Conservation (phyloP, 2,888 invertebrate genomes). For the Tetragnatha montana region DNA sequence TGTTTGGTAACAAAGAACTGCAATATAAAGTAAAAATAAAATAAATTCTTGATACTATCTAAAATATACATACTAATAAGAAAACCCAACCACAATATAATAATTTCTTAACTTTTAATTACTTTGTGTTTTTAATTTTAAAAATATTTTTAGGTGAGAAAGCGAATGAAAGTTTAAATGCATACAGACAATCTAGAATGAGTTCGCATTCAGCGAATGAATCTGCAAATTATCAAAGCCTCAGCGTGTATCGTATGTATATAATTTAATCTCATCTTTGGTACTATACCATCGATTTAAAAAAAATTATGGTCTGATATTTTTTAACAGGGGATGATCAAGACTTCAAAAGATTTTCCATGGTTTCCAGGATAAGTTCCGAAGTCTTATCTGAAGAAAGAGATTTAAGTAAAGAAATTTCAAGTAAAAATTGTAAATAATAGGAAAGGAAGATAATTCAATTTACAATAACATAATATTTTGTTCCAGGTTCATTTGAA, state of each 20-base stretch:
- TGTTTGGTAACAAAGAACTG: no score
- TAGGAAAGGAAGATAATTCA: background rate
- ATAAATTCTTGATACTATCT: no score
- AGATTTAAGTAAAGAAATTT: conserved; percentile 20
- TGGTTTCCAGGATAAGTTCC: conserved; percentile 23
- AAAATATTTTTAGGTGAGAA: background rate
- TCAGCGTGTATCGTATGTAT: conserved; percentile 23
- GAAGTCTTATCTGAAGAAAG: conserved; percentile 26
- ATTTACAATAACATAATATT: background rate
- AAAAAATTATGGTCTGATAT: background rate
- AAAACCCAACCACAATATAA: conserved; percentile 6
- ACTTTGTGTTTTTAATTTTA: no score
- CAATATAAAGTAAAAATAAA: no score
- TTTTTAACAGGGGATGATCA: conserved; percentile 12
- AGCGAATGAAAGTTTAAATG: background rate
- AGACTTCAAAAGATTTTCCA: conserved; percentile 23
- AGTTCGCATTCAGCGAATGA: background rate
- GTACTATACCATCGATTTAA: background rate
- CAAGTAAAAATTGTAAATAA: background rate
- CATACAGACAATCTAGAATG: background rate
- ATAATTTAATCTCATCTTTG: no score
- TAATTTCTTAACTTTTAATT: background rate
- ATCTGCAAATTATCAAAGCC: background rate
- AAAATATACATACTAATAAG: background rate
- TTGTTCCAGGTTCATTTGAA: conserved; percentile 7